Conservation (phyloP, 2,797 vertebrate species). For the Catharus ustulatus region DNA sequence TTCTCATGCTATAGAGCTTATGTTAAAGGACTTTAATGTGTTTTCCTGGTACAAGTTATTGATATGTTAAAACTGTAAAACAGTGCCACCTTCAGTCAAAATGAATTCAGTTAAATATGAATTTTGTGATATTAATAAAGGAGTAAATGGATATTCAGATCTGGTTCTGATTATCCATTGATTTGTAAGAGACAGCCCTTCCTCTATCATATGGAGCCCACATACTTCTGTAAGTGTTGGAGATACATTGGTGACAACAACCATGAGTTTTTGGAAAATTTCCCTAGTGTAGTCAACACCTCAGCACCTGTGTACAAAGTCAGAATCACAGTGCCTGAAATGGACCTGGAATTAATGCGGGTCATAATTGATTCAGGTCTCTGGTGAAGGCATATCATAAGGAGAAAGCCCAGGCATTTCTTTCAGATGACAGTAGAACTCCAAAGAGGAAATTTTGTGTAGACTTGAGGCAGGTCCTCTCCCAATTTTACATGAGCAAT, state of each 20-base stretch:
- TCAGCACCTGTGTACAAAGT: neutral
- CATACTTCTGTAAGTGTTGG: neutral
- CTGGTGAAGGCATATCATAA: neutral
- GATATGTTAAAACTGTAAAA: conserved; percentile 62
- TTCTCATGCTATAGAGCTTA: neutral
- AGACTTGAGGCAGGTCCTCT: neutral
- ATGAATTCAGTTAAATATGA: neutral
- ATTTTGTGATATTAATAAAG: neutral
- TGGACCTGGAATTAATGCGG: neutral
- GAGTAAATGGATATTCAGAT: neutral
- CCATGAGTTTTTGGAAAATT: neutral
- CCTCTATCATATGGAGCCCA: neutral
- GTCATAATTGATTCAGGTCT: neutral
- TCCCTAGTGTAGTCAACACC: neutral
- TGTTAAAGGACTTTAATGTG: neutral
- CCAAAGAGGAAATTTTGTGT: neutral
- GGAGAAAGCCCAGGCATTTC: neutral
- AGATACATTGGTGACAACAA: neutral
- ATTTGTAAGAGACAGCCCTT: neutral
- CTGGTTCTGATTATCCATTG: neutral
- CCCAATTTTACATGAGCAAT: neutral
- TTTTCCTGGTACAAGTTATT: neutral
- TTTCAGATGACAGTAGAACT: conserved; percentile 11
- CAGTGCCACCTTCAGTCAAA: conserved; percentile 74
- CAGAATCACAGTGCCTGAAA: neutral